phyloP scores from a whole-genome alignment of 2,113 vertebrate genomes.

The Hemiprocne comata region DNA sequence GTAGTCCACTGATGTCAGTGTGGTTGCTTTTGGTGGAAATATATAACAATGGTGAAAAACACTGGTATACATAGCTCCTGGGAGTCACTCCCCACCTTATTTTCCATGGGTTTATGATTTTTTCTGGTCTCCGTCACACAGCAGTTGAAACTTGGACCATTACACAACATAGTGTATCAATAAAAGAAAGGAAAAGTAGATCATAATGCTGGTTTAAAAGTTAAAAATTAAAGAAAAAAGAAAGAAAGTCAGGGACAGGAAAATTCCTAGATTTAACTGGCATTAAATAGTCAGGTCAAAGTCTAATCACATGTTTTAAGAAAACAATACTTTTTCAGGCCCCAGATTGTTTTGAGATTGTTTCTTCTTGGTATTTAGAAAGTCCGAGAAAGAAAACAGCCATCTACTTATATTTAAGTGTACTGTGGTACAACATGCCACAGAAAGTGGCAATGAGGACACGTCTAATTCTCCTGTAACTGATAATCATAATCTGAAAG shows the following conservation, averaged over 20 bases:
- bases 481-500: neutral
- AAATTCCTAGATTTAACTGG: neutral
- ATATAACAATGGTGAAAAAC: neutral
- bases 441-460: neutral
- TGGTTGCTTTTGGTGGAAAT: neutral
- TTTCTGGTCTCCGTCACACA: neutral
- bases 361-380: neutral
- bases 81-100: neutral
- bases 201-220: neutral
- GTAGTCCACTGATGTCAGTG: neutral
- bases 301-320: neutral
- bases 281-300: neutral
- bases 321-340: neutral
- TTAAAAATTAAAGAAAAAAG: neutral
- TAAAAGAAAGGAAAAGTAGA: neutral
- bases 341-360: neutral
- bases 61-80: neutral
- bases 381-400: neutral
- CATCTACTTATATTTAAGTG: neutral
- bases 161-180: neutral
- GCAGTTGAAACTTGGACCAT: neutral
- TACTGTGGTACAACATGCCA: neutral
- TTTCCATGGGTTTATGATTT: neutral
- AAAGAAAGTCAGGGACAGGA: neutral
- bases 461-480: neutral